Evolutionary conservation across 2,113 vertebrate species (phyloP).

Genomic region (Egretta garzetta): DNA sequence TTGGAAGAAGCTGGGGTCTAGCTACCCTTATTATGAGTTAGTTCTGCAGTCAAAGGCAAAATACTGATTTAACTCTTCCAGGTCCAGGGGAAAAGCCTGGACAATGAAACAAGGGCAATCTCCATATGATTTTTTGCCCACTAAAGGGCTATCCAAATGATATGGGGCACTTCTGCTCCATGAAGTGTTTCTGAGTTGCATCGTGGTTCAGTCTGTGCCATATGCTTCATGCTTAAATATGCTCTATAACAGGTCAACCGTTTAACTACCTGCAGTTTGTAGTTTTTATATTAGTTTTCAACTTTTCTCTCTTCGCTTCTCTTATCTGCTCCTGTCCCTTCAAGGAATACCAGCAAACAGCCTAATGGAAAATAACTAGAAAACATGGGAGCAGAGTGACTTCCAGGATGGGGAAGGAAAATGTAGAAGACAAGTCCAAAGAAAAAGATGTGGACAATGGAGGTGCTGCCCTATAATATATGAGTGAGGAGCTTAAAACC

Average conservation of each 20-base stretch:
- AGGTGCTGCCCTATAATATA: not conserved
- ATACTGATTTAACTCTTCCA: not conserved
- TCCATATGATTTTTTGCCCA: not conserved
- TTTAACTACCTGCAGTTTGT: not conserved
- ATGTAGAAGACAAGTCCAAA: not conserved
- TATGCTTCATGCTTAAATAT: not conserved
- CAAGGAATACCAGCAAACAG: not conserved
- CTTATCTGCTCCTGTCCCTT: not conserved
- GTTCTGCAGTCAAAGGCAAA: not conserved
- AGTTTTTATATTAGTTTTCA: not conserved
- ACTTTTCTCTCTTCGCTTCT: not conserved
- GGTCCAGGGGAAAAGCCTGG: not conserved
- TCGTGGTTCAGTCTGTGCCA: not conserved
- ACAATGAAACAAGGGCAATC: not conserved
- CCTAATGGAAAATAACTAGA: not conserved
- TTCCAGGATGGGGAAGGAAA: not conserved
- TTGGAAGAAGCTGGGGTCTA: not conserved
- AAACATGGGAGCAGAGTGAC: not conserved
- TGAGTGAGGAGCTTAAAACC: not conserved
- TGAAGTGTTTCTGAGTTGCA: not conserved
- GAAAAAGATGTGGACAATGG: not conserved
- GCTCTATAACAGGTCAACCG: not conserved
- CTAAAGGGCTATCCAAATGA: not conserved
- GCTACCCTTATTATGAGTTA: not conserved
- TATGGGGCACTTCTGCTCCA: not conserved